Evolutionary conservation across 2,797 vertebrate genomes (phyloP), one percentile per base, ranked within the genome.

Genomic region (Spinibarbus caldwelli): DNA sequence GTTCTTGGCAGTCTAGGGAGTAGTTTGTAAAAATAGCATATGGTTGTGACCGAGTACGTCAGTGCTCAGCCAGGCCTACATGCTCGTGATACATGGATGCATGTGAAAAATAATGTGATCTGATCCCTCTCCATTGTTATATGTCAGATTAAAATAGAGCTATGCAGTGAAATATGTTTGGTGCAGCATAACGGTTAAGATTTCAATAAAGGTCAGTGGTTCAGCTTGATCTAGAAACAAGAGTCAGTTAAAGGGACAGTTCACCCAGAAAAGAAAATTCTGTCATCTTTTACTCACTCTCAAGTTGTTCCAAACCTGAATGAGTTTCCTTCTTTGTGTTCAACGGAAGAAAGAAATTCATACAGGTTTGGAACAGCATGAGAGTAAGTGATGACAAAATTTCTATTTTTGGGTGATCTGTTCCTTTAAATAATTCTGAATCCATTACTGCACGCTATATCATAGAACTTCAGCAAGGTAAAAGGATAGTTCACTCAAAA

Each of bases 11-110:
- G 2, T n/a, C 1, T 45, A 23, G 36, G 52, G 52, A 72, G 26
- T n/a, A 82, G 80, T 83, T 77, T 77, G 45, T 66, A 67, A 83
- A 76, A 84, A 77, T 77, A 52, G 31, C 31, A 38, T 41, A 17
- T 73, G 29, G 26, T 72, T 45, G 19, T 43, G 67, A 57, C 49
- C 15, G 21, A 8, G 29, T 21, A 80, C 10, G n/a, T n/a, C n/a
- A n/a, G n/a, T n/a, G n/a, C n/a, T n/a, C n/a, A n/a, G n/a, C n/a
- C n/a, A n/a, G n/a, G n/a, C n/a, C n/a, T n/a, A n/a, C n/a, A n/a
- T 68, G 80, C n/a, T 43, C 2, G 10, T 0, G 26, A 81, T 31
- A 34, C 17, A 36, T 19, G 26, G 41, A 82, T 2, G 8, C 52
- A 57, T 36, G 29, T 34, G 41, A 82, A 73, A 26, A 82, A 59